These are phyloP conservation scores for Ceratitis capitata DNA, from an alignment of 1,140 invertebrate genomes.

Conservation along the genomic window DNA sequence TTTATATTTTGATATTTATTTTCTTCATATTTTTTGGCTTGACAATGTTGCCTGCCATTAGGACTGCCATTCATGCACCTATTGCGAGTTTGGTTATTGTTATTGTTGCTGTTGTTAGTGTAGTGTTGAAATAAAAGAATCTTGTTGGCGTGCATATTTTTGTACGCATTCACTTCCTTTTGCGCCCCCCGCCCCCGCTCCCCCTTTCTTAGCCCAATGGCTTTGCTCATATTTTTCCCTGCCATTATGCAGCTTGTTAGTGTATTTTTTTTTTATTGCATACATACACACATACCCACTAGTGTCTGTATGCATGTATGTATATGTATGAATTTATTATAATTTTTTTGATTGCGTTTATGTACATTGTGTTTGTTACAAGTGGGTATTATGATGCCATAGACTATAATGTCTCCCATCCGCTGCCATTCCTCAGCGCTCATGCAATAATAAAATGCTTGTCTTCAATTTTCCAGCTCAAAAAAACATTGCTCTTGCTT, in stretches of 20 bases:
- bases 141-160: slow-evolving; percentile 34
- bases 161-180: slow-evolving; percentile 3
- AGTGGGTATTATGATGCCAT: slow-evolving; percentile 35
- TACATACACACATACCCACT: background rate
- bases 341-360: background rate
- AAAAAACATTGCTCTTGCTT: background rate
- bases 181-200: background rate
- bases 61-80: slow-evolving; percentile 19
- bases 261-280: background rate
- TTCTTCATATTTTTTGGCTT: slow-evolving; percentile 19
- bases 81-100: background rate
- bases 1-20: slow-evolving; percentile 16
- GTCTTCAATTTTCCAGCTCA: slow-evolving; percentile 31
- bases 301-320: background rate
- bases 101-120: background rate
- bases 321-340: background rate
- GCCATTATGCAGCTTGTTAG: slow-evolving; percentile 25
- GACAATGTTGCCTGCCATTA: slow-evolving; percentile 31
- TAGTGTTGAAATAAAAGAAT: slow-evolving; percentile 18
- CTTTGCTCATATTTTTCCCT: slow-evolving; percentile 11
- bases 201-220: background rate
- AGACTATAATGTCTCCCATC: slow-evolving; percentile 30
- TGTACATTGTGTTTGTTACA: slow-evolving; percentile 32
- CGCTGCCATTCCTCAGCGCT: slow-evolving; percentile 15
- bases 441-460: slow-evolving; percentile 35